phyloP scores from a whole-genome alignment of 1,140 invertebrate species.

The Brachystomella parvula region DNA sequence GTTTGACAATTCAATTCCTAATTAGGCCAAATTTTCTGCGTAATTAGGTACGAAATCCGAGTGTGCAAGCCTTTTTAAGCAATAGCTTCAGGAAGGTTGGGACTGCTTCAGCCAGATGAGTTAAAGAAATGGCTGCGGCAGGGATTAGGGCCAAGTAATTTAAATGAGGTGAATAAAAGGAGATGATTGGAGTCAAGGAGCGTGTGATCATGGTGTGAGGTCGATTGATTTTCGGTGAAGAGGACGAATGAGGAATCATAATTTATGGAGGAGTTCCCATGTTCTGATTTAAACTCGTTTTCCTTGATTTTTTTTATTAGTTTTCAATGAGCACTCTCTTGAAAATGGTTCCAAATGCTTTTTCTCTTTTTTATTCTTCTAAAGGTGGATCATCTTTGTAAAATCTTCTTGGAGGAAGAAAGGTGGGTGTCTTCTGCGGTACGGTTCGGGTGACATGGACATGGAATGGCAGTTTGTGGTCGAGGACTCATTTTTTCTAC shows the following conservation, averaged over 20 bases:
- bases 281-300: background rate
- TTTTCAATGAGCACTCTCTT: too few relatives aligned
- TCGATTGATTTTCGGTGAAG: slow-evolving; percentile 4
- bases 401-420: too few relatives aligned
- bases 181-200: background rate
- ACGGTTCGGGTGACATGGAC: background rate
- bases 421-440: background rate
- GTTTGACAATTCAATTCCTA: too few relatives aligned
- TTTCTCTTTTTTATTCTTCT: too few relatives aligned
- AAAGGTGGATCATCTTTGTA: background rate
- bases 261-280: background rate
- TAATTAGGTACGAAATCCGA: too few relatives aligned
- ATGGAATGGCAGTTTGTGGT: background rate
- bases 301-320: background rate
- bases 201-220: slow-evolving; percentile 8
- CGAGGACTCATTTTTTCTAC: background rate
- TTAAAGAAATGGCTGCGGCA: too few relatives aligned
- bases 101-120: too few relatives aligned
- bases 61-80: too few relatives aligned
- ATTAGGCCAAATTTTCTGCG: too few relatives aligned
- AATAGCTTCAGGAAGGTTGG: too few relatives aligned
- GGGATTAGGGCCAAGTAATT: too few relatives aligned
- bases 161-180: slow-evolving; percentile 4
- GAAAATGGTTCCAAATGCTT: too few relatives aligned
- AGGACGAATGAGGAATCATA: background rate